Evolutionary conservation across 2,888 invertebrate species (phyloP).

Genomic region (Brachyptera putata): DNA sequence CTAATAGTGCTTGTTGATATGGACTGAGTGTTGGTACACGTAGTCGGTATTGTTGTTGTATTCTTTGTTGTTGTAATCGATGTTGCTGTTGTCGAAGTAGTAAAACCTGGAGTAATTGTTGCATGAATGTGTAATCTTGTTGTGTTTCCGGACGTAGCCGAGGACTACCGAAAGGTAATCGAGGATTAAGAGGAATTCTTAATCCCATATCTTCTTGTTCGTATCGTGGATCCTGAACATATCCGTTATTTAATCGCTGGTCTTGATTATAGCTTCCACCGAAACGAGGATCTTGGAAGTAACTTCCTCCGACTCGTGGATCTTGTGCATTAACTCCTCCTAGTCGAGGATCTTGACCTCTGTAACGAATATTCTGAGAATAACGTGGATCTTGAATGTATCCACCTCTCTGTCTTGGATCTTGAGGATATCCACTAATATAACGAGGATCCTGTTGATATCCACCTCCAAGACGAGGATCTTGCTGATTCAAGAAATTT

Average conservation of each 20-base stretch:
- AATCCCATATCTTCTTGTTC: not conserved
- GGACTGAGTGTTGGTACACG: slow-evolving; percentile 21
- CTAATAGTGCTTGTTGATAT: slow-evolving; percentile 26
- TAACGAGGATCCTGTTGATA: slow-evolving; percentile 11
- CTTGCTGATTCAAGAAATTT: slow-evolving; percentile 7
- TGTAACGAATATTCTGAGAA: not conserved
- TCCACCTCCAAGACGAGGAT: not conserved
- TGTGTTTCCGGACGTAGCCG: not conserved
- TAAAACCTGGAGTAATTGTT: slow-evolving; percentile 20
- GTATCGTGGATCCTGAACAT: not conserved
- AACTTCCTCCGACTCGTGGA: not conserved
- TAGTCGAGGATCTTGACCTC: slow-evolving; percentile 1
- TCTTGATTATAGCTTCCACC: slow-evolving; percentile 1
- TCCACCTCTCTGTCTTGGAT: not conserved
- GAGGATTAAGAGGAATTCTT: slow-evolving; percentile 3
- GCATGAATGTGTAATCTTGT: slow-evolving; percentile 4
- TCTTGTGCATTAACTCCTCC: not conserved
- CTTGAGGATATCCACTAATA: not conserved
- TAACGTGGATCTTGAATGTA: not conserved
- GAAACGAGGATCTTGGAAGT: slow-evolving; percentile 9
- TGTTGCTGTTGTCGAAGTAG: slow-evolving; percentile 8
- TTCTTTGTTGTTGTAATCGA: not conserved
- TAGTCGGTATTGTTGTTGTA: slow-evolving; percentile 12
- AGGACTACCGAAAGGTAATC: slow-evolving; percentile 7
- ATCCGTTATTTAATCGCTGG: not conserved